These are phyloP conservation scores for Leptinotarsa tumamoca DNA, from an alignment of 2,888 invertebrate genomes.

Conservation along the genomic window DNA sequence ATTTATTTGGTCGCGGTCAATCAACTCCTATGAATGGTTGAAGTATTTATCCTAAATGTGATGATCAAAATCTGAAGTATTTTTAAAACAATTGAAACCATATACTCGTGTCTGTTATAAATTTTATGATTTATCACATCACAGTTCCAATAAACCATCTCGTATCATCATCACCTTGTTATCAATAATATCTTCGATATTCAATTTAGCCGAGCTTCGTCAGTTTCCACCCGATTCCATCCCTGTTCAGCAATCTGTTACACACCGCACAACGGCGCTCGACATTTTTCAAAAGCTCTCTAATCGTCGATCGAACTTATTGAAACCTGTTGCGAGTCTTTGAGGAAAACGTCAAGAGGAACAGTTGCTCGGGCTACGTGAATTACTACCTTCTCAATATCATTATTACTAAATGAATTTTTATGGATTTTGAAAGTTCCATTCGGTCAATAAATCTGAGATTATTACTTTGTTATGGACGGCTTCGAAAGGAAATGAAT, in stretches of 20 bases:
- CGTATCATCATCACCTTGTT: no score
- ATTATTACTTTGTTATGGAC: slow-evolving; percentile 23
- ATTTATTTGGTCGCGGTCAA: no score
- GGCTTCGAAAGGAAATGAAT: neutral
- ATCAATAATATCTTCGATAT: no score
- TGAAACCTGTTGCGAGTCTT: slow-evolving; percentile 65
- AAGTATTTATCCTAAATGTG: no score
- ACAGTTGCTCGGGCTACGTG: slow-evolving; percentile 49
- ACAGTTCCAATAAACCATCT: no score
- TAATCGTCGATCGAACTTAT: slow-evolving; percentile 66
- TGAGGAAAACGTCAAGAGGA: slow-evolving; percentile 52
- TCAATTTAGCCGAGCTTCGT: no score
- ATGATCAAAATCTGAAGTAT: no score
- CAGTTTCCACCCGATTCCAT: slow-evolving; percentile 29
- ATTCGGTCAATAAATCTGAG: slow-evolving; percentile 36
- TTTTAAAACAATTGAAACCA: no score
- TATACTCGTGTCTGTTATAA: no score
- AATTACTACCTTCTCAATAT: slow-evolving; percentile 52
- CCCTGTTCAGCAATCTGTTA: slow-evolving; percentile 63
- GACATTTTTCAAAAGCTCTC: slow-evolving; percentile 66
- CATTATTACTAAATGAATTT: slow-evolving; percentile 52
- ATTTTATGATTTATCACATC: no score
- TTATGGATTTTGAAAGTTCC: slow-evolving; percentile 45
- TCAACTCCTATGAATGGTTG: no score
- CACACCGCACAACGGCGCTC: slow-evolving; percentile 60